Evolutionary conservation across 2,888 invertebrate species (phyloP), one percentile per base, ranked within the genome.

Genomic region (Scrobipalpa atriplicella): DNA sequence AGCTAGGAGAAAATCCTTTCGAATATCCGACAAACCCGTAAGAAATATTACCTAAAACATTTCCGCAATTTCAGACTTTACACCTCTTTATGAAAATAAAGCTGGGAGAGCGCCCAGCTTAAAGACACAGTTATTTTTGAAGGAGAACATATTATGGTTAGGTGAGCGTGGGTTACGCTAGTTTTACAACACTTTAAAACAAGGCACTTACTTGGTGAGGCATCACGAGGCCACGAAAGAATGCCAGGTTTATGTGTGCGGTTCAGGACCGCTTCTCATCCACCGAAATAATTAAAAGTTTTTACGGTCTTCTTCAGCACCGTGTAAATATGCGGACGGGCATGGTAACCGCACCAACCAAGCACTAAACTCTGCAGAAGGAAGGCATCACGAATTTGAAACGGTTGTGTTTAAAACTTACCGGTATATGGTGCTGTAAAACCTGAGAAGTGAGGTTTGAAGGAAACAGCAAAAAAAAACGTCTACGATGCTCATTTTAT

Each of bases 241-340:
- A 85, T 80, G 79, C 80, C 81, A 83, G 82, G 78, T 84, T 68
- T 68, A 68, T 63, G 63, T 36, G 47, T 19, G 76, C 70, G 21
- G 54, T 19, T 73, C 77, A 74, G 82, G 81, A 84, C 80, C 81
- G 85, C 84, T 84, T 83, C 79, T 82, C 83, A 77, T 80, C 80
- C 82, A 83, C 84, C 84, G 83, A 86, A 83, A 86, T 87, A 88
- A 86, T 88, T 88, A 89, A 88, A 87, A 85, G 82, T 83, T 81
- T 86, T 87, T 87, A 87, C 84, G 87, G 86, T 85, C 81, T 82
- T 80, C 82, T 82, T 84, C 82, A 85, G 87, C 87, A 87, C 83
- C 81, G 87, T 89, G 89, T 89, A 87, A 89, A 88, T 84, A 78
- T 78, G 75, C 77, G 75, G 75, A 86, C 41, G 63, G 54, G 54